Evolutionary conservation across 2,113 vertebrate genomes (phyloP).

Genomic region (Gobio gobio): DNA sequence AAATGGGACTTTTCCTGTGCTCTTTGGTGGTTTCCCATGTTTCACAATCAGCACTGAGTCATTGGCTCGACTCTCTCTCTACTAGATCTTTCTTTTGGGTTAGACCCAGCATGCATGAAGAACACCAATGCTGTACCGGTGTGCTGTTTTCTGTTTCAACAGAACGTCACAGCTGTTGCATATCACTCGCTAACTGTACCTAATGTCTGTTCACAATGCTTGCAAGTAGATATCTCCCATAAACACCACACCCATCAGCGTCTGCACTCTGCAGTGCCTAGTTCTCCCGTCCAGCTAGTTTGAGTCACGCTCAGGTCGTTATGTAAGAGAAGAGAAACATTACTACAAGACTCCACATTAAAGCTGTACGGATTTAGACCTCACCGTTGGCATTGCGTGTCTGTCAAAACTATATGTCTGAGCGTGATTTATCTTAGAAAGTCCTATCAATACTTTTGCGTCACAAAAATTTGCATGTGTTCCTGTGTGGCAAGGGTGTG

Average conservation of each 20-base stretch:
- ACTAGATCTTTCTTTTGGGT: slow-evolving; percentile 10
- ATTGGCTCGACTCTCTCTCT: slow-evolving; percentile 11
- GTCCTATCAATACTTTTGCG: not conserved
- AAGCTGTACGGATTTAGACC: not conserved
- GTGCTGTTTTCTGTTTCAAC: not conserved
- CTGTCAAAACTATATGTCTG: not conserved
- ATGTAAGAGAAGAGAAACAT: slow-evolving; percentile 27
- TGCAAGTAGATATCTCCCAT: slow-evolving; percentile 14
- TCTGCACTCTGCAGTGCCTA: not conserved
- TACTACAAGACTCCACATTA: not conserved
- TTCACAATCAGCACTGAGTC: slow-evolving; percentile 52
- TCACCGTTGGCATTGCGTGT: not conserved
- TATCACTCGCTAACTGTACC: not conserved
- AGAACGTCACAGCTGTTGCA: not conserved
- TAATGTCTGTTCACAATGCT: not conserved
- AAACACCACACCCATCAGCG: not conserved
- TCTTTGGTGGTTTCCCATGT: slow-evolving; percentile 49
- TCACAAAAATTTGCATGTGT: not conserved
- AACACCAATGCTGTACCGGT: not conserved
- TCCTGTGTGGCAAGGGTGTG: not conserved
- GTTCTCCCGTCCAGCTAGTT: not conserved
- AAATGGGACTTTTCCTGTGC: slow-evolving; percentile 47
- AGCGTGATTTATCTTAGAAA: not conserved
- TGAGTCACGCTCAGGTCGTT: slow-evolving; percentile 31
- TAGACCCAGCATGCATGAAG: not conserved